Base-by-base conservation (phyloP, 2,888 invertebrate genomes). In the Thecocarcelia acutangulata region DNA sequence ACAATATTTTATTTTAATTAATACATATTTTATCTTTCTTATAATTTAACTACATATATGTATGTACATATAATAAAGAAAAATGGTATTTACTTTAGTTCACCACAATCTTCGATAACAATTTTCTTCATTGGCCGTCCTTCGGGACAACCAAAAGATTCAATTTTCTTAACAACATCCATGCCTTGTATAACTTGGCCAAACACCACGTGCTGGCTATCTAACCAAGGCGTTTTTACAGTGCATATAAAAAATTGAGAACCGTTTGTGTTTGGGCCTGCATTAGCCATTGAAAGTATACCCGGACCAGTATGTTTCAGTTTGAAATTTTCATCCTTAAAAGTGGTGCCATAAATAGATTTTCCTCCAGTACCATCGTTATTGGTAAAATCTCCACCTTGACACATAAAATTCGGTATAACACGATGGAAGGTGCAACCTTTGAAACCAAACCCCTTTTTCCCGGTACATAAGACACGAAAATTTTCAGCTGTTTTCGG, bases 231-330 rank as follows among this genome's bases (percentile, higher is more conserved):
- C 15, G 98, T 98, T 88, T 96, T 95, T 28, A 94, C 95, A 77
- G 97, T 96, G 75, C 97, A 97, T 86, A 98, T 94, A 91, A 98
- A 98, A 92, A 98, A 98, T 90, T 98, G 98, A 76, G 97, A 97
- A 59, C 97, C 97, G 90, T 98, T 98, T 68, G 97, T 97, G 89
- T 97, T 95, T 8, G 96, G 95, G 3, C 97, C 98, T 87, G 97
- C 97, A 87, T 98, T 98, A 19, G 97, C 97, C 97, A 98, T 98
- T 8, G 97, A 97, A 88, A 98, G 92, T 52, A 95, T 93, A 88
- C 97, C 97, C 64, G 97, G 94, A 74, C 96, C 96, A 54, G 96
- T 95, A 92, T 98, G 98, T 92, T 96, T 97, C 91, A 97, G 92
- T 84, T 93, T 93, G 92, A 98, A 98, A 93, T 98, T 98, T 92